Conservation (phyloP, 2,797 vertebrate species). For the Coregonus suidteri region DNA sequence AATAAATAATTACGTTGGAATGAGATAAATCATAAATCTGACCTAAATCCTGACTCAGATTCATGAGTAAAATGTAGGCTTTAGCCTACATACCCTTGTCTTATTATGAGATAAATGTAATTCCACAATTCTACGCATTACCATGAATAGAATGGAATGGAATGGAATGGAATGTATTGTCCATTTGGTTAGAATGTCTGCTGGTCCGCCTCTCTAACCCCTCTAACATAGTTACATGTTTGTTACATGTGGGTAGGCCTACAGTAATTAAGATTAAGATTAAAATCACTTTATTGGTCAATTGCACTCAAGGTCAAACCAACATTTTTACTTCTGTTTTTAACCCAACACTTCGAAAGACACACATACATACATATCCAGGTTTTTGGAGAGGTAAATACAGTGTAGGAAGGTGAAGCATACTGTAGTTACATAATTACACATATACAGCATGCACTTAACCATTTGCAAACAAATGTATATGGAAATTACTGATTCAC, state of each 20-base stretch:
- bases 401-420: no score
- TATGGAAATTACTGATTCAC: background rate
- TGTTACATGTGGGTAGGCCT: no score
- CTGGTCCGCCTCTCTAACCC: background rate
- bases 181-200: background rate
- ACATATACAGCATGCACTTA: no score
- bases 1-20: conserved; percentile 6
- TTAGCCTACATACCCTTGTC: background rate
- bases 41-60: background rate
- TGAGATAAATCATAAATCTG: conserved; percentile 6
- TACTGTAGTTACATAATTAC: no score
- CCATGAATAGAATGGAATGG: no score
- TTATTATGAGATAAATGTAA: background rate
- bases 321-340: no score
- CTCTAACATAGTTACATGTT: background rate
- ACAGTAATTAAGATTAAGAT: no score
- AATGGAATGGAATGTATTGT: background rate
- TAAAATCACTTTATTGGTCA: no score
- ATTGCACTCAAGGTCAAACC: no score
- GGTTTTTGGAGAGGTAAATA: no score
- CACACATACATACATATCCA: no score
- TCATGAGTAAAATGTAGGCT: background rate
- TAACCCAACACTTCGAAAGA: no score
- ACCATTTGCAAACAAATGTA: background rate
- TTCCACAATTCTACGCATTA: background rate